A percentile compares a stretch with the other conserved stretches of the same genome.
phyloP scores from a whole-genome alignment of 2,888 invertebrate species.

The Myathropa florea region DNA sequence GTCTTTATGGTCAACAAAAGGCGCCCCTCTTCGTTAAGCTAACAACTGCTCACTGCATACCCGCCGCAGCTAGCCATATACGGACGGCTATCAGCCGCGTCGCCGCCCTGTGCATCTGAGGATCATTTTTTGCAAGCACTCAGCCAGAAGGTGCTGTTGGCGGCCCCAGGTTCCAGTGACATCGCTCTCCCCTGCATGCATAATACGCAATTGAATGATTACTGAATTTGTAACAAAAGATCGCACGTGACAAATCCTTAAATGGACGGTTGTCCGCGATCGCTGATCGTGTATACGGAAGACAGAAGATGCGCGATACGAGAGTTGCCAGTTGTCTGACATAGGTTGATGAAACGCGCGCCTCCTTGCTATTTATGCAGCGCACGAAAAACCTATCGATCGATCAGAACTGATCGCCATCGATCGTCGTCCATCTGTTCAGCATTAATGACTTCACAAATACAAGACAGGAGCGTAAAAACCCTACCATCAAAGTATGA shows the following conservation, averaged over 20 bases:
- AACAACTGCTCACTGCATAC: constrained; percentile 69
- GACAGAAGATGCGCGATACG: constrained; percentile 21
- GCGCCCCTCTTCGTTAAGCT: constrained; percentile 72
- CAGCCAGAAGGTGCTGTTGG: constrained; percentile 53
- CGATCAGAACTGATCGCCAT: constrained; percentile 68
- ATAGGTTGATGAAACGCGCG: constrained; percentile 62
- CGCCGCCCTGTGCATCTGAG: constrained; percentile 53
- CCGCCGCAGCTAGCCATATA: constrained; percentile 74
- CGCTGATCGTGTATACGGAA: constrained; percentile 34
- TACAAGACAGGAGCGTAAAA: constrained; percentile 48
- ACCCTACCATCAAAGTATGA: constrained; percentile 33
- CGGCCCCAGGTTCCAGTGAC: constrained; percentile 45
- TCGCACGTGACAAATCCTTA: constrained; percentile 81
- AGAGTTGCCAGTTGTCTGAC: constrained; percentile 64
- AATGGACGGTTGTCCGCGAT: constrained; percentile 74
- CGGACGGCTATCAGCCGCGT: constrained; percentile 74
- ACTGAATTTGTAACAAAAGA: constrained; percentile 80
- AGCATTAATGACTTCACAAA: constrained; percentile 67
- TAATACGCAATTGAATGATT: constrained; percentile 78
- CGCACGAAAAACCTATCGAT: constrained; percentile 68
- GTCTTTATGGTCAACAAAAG: constrained; percentile 73
- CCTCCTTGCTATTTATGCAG: constrained; percentile 59
- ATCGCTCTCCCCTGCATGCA: constrained; percentile 66
- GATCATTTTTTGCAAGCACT: constrained; percentile 70
- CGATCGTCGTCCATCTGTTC: constrained; percentile 67